phyloP scores from a whole-genome alignment of 1,140 invertebrate species.

The Delia radicum region DNA sequence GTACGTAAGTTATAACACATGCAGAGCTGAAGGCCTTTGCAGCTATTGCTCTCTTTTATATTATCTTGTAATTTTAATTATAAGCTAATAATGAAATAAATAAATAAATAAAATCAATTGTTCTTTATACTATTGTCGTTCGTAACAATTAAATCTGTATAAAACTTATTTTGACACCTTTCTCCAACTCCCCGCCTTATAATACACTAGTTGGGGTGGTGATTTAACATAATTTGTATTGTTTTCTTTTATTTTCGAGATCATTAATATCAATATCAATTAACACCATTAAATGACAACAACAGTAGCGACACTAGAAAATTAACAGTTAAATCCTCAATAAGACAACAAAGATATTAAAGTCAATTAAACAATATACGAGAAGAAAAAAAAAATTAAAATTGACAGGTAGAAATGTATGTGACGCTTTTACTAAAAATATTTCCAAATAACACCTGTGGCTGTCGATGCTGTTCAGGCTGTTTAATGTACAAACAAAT shows the following conservation, averaged over 20 bases:
- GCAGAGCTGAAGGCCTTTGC: no score
- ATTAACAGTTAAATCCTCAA: not conserved
- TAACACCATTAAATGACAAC: constrained; percentile 1
- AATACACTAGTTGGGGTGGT: not conserved
- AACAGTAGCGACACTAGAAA: not conserved
- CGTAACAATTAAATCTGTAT: not conserved
- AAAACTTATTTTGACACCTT: not conserved
- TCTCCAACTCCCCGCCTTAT: not conserved
- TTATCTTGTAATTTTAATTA: no score
- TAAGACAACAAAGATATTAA: not conserved
- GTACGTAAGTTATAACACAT: no score
- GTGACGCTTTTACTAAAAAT: not conserved
- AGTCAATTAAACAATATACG: not conserved
- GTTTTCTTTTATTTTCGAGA: not conserved
- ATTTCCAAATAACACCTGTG: not conserved
- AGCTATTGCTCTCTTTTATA: no score
- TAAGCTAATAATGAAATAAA: no score
- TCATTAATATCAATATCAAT: constrained; percentile 18
- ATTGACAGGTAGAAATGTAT: constrained; percentile 18
- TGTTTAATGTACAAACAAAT: not conserved
- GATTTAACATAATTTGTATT: not conserved
- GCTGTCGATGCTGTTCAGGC: no score
- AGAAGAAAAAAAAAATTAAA: not conserved
- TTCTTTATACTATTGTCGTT: not conserved
- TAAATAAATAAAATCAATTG: constrained; percentile 2